A percentile compares a stretch with the other conserved stretches of the same genome.
Evolutionary conservation across 2,113 vertebrate species (phyloP).

Genomic region (Alces alces): DNA sequence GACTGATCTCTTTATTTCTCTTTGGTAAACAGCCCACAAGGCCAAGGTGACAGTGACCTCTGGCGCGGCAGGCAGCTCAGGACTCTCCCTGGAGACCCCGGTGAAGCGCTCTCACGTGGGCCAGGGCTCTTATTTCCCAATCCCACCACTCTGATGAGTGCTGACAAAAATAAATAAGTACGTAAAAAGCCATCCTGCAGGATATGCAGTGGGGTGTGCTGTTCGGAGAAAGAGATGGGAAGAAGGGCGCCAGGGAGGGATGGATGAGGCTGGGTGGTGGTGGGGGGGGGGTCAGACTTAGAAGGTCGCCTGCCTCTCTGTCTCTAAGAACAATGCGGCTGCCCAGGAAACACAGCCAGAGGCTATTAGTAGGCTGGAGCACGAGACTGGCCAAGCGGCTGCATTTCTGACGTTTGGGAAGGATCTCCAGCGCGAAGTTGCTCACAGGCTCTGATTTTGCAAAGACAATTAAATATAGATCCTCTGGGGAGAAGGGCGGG

Average conservation of each 20-base stretch:
- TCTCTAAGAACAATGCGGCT: conserved; percentile 9
- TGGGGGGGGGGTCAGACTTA: background rate
- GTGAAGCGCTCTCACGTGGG: background rate
- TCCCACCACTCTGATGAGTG: background rate
- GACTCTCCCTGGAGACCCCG: conserved; percentile 27
- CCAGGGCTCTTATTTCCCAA: background rate
- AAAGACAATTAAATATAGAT: conserved; percentile 51
- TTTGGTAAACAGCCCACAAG: conserved; percentile 57
- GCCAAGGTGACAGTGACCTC: conserved; percentile 63
- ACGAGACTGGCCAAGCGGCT: background rate
- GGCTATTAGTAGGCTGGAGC: conserved; percentile 25
- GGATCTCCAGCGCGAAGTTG: conserved; percentile 5
- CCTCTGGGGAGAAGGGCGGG: background rate
- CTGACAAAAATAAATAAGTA: background rate
- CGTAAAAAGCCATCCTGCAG: background rate
- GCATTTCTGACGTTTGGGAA: conserved; percentile 44
- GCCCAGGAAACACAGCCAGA: background rate
- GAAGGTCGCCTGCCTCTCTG: conserved; percentile 10
- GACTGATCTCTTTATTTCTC: conserved; percentile 62
- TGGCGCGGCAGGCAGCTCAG: rapidly evolving
- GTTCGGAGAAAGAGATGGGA: background rate
- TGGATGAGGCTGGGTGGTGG: background rate
- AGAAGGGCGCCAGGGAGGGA: background rate
- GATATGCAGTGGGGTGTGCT: background rate
- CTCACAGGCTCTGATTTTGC: background rate